Conservation (phyloP, 1,140 invertebrate species). For the Caenorhabditis tropicalis region DNA sequence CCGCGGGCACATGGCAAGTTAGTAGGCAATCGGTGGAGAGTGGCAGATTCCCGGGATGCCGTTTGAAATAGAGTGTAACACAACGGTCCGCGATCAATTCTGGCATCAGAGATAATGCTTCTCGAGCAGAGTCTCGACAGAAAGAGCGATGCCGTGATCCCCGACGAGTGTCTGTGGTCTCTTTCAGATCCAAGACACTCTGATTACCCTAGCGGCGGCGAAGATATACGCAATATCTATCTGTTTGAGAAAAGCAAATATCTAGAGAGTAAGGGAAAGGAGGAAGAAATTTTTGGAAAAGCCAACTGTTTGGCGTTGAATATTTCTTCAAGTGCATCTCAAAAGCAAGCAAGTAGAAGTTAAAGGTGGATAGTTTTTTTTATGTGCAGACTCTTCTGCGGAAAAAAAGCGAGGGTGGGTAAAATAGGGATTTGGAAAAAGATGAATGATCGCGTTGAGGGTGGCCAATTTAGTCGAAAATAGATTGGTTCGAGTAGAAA, state of each 20-base stretch:
- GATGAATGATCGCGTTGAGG: not conserved
- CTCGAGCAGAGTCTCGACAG: not conserved
- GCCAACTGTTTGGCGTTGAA: slow-evolving; percentile 39
- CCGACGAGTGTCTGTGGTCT: not conserved
- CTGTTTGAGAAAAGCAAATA: slow-evolving; percentile 42
- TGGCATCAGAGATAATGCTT: not conserved
- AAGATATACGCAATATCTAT: slow-evolving; percentile 40
- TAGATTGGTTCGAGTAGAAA: not conserved
- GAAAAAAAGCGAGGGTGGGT: slow-evolving; percentile 5
- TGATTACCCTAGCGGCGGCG: slow-evolving; percentile 4
- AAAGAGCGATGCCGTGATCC: not conserved
- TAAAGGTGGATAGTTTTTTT: not conserved
- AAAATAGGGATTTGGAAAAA: not conserved
- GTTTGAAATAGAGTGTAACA: slow-evolving; percentile 39
- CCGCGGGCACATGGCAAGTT: slow-evolving; percentile 5
- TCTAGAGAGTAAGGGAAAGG: slow-evolving; percentile 18
- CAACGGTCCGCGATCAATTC: not conserved
- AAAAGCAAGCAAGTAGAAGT: slow-evolving; percentile 25
- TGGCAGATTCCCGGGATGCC: slow-evolving; percentile 42
- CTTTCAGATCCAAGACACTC: slow-evolving; percentile 5
- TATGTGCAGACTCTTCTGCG: not conserved
- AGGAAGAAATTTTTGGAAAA: not conserved
- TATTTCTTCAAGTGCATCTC: slow-evolving; percentile 37
- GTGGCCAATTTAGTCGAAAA: not conserved
- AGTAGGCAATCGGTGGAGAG: slow-evolving; percentile 33